Evolutionary conservation across 1,140 invertebrate genomes (phyloP).

Genomic region (Polypedilum vanderplanki): DNA sequence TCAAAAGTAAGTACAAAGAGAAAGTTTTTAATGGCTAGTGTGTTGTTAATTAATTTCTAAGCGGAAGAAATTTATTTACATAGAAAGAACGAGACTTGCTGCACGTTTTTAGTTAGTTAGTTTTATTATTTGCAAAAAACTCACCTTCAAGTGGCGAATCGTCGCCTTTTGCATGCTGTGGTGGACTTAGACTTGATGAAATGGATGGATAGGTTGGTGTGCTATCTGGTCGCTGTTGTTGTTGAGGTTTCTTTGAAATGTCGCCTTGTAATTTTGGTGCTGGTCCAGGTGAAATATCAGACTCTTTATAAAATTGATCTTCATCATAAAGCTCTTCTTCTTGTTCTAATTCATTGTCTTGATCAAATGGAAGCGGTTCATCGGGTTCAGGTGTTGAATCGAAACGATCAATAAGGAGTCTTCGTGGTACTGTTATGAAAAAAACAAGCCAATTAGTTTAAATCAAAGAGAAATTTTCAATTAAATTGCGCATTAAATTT

Average conservation of each 20-base stretch:
- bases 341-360: conserved; percentile 39
- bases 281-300: conserved; percentile 38
- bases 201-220: background rate
- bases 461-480: background rate
- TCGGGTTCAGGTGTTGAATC: conserved; percentile 64
- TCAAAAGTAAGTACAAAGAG: too few relatives aligned
- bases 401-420: conserved; percentile 71
- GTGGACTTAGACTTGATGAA: background rate
- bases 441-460: too few relatives aligned
- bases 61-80: too few relatives aligned
- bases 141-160: background rate
- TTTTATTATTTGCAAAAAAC: background rate
- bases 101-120: background rate
- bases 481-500: too few relatives aligned
- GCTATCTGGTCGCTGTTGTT: conserved; percentile 28
- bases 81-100: background rate
- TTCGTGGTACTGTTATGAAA: conserved; percentile 62
- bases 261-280: conserved; percentile 27
- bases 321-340: conserved; percentile 46
- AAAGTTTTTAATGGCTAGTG: too few relatives aligned
- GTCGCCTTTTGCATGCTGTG: background rate
- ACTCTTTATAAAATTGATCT: conserved; percentile 44
- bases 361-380: conserved; percentile 49
- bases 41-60: too few relatives aligned
- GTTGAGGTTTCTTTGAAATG: conserved; percentile 30